phyloP scores from a whole-genome alignment of 2,797 vertebrate species.

The Micromesistius poutassou region DNA sequence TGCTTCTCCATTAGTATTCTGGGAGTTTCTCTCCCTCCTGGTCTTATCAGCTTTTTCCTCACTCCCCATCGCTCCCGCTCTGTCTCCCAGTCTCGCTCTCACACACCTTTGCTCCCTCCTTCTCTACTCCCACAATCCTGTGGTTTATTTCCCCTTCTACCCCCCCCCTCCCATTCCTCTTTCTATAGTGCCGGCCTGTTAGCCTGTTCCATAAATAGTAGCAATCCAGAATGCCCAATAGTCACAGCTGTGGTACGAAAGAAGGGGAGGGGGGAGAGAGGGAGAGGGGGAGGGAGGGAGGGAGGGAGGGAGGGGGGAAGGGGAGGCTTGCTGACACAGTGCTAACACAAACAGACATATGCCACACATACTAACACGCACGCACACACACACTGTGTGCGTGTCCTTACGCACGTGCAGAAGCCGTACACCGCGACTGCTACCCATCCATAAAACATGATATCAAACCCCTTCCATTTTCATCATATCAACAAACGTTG shows the following conservation, averaged over 20 bases:
- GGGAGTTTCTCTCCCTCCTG: conserved; percentile 51
- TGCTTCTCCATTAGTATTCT: conserved; percentile 69
- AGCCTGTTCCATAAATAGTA: conserved; percentile 59
- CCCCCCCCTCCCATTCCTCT: background rate
- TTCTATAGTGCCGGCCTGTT: conserved; percentile 22
- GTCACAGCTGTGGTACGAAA: conserved; percentile 33
- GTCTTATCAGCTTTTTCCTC: conserved; percentile 43
- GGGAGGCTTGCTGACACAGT: conserved; percentile 46
- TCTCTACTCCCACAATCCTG: conserved; percentile 17
- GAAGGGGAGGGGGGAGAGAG: background rate
- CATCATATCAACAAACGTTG: background rate
- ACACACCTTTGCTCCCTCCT: conserved; percentile 4
- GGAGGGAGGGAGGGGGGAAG: background rate
- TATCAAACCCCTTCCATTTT: background rate
- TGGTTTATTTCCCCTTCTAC: conserved; percentile 1
- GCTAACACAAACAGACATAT: conserved; percentile 22
- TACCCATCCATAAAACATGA: background rate
- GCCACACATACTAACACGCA: conserved; percentile 10
- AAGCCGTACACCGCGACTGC: background rate
- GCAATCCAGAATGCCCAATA: conserved; percentile 46
- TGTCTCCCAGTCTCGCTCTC: conserved; percentile 6
- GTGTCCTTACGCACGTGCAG: background rate
- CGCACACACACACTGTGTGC: background rate
- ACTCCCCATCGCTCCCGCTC: conserved; percentile 10
- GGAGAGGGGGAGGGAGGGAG: background rate